phyloP scores from a whole-genome alignment of 2,888 invertebrate genomes.

The Alitta virens region DNA sequence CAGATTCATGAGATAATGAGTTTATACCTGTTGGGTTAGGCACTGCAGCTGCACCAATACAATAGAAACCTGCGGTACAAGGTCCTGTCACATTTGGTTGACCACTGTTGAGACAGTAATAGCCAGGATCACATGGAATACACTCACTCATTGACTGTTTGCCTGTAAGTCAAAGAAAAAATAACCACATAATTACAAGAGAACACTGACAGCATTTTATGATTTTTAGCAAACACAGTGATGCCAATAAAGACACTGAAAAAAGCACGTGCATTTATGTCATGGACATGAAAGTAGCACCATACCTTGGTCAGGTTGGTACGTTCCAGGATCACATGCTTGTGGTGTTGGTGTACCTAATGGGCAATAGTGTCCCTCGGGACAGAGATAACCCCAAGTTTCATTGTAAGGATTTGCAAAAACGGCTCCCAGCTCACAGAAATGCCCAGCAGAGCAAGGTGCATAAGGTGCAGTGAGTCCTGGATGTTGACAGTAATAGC shows the following conservation, averaged over 20 bases:
- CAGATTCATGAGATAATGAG: no score
- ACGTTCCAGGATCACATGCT: slow-evolving; percentile 46
- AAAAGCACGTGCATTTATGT: no score
- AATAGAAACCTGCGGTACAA: slow-evolving; percentile 49
- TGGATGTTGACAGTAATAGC: slow-evolving; percentile 41
- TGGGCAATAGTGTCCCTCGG: slow-evolving; percentile 48
- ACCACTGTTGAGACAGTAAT: slow-evolving; percentile 45
- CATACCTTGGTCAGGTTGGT: slow-evolving; percentile 42
- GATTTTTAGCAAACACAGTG: no score
- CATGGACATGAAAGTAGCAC: no score
- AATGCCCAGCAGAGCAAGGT: slow-evolving; percentile 45
- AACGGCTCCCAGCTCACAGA: slow-evolving; percentile 38
- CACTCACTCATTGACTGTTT: slow-evolving; percentile 36
- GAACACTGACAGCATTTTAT: no score
- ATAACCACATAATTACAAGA: no score
- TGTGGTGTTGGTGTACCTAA: slow-evolving; percentile 41
- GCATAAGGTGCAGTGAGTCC: slow-evolving; percentile 38
- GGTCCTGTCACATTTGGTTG: slow-evolving; percentile 23
- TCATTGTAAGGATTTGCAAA: slow-evolving; percentile 37
- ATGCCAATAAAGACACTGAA: no score
- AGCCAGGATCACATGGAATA: slow-evolving; percentile 44
- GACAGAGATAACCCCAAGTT: slow-evolving; percentile 45
- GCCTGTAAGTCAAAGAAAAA: no score
- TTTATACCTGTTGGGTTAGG: slow-evolving; percentile 50
- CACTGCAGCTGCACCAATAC: slow-evolving; percentile 36